Base-by-base conservation (phyloP, 2,797 vertebrate species). In the Cottoperca gobio region DNA sequence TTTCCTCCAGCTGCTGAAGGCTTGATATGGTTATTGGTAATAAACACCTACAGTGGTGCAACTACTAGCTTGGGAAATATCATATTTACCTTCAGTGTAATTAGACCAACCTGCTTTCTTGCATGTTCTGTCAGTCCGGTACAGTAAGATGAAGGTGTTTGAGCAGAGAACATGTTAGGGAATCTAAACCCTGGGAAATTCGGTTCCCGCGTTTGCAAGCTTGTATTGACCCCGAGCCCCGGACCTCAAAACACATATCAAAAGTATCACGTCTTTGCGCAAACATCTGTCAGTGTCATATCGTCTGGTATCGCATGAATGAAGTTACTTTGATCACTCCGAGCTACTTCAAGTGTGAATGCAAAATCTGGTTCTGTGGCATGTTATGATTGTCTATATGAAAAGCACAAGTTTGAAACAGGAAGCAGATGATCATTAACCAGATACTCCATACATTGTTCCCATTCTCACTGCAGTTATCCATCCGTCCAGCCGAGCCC, bases 401-500 rank as follows among this genome's bases (percentile, higher is more conserved):
- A 91, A 90, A 92, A 85, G 76, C 84, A 80, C 54, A 82, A 76
- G 82, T 87, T 78, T 82, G 66, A 88, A 89, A 91, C 63, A 85
- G 91, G 85, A 92, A 89, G 86, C 89, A 87, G 86, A 91, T 93
- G 91, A 93, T 91, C 81, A 91, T 87, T 82, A 83, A 82, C 79
- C 71, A 81, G 84, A 89, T 84, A 83, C 75, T 84, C 78, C 74
- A 78, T 89, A 79, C 76, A 60, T 76, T 82, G 82, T 83, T 88
- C 78, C 72, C 67, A 64, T 82, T 87, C 69, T 72, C 70, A 8
- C 79, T 73, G 75, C 53, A 78, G 73, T 68, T 69, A 73, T 75
- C 64, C 65, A 2, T 40, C 64, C 65, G 2, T 43, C 84, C 78
- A 66, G 78, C 73, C 73, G 10, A 69, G 60, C 73, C 54, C 45